phyloP scores from a whole-genome alignment of 2,888 invertebrate species.

The Microdon myrmicae region DNA sequence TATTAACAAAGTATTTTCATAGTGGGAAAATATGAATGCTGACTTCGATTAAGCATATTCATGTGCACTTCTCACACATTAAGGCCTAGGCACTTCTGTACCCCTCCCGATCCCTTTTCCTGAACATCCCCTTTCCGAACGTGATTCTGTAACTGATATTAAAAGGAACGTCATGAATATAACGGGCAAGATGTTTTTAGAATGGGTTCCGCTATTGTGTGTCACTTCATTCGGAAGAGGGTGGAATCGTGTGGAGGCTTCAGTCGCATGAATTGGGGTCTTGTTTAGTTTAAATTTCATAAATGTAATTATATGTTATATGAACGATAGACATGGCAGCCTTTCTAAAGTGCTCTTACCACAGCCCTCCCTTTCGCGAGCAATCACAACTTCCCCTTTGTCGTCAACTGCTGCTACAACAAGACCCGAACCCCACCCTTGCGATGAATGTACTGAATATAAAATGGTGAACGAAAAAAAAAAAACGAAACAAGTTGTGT shows the following conservation, averaged over 20 bases:
- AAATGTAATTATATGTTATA: conserved; percentile 52
- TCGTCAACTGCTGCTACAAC: conserved; percentile 39
- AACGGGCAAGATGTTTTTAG: conserved; percentile 9
- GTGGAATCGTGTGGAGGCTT: neutral
- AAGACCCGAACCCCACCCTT: conserved; percentile 48
- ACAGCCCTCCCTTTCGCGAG: conserved; percentile 12
- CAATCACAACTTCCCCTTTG: conserved; percentile 46
- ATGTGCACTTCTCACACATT: conserved; percentile 40
- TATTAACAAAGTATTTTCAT: no score
- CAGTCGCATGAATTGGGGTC: conserved; percentile 1
- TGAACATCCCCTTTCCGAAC: conserved; percentile 2
- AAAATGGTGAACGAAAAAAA: conserved; percentile 13
- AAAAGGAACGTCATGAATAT: conserved; percentile 5
- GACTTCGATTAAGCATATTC: no score
- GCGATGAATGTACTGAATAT: conserved; percentile 7
- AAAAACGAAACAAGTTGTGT: conserved; percentile 25
- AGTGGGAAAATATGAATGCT: no score
- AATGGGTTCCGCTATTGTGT: conserved; percentile 42
- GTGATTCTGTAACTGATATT: neutral
- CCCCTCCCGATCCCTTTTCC: neutral
- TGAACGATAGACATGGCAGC: conserved; percentile 46
- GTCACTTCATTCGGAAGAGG: conserved; percentile 20
- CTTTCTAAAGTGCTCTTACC: conserved; percentile 10
- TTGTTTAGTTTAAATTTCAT: conserved; percentile 52
- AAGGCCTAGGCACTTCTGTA: conserved; percentile 26